A percentile compares a stretch with the other conserved stretches of the same genome.
Evolutionary conservation across 2,113 vertebrate species (phyloP).

Genomic region (Anoplopoma fimbria): DNA sequence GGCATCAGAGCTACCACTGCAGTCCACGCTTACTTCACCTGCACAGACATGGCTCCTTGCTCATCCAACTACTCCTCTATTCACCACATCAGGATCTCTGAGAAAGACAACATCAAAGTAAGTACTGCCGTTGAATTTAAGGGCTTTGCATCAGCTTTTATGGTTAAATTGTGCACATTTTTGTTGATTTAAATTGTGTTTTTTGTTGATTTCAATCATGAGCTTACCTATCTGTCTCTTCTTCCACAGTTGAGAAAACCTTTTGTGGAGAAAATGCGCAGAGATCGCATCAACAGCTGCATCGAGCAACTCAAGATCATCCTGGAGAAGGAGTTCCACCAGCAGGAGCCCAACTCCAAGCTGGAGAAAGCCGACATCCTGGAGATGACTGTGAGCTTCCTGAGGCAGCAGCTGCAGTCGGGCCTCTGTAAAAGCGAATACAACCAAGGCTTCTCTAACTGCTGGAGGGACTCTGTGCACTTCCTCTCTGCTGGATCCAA

Average conservation of each 20-base stretch:
- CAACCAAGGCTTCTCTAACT: constrained; percentile 84
- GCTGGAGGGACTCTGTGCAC: constrained; percentile 85
- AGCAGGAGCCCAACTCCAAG: constrained; percentile 88
- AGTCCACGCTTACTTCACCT: constrained; percentile 39
- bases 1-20: constrained; percentile 63
- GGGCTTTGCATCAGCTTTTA: background rate
- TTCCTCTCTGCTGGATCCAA: constrained; percentile 83
- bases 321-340: constrained; percentile 90
- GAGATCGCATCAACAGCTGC: constrained; percentile 88
- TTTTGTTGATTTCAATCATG: background rate
- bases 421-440: constrained; percentile 76
- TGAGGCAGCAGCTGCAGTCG: constrained; percentile 83
- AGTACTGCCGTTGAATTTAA: constrained; percentile 15
- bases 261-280: constrained; percentile 90
- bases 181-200: background rate
- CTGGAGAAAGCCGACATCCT: constrained; percentile 90
- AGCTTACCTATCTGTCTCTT: constrained; percentile 33
- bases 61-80: constrained; percentile 59
- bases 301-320: constrained; percentile 87
- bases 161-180: background rate
- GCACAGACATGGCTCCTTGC: constrained; percentile 76
- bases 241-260: constrained; percentile 88
- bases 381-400: constrained; percentile 91
- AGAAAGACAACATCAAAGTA: constrained; percentile 78
- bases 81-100: constrained; percentile 61